A percentile compares a stretch with the other conserved stretches of the same genome.
phyloP scores from a whole-genome alignment of 2,113 vertebrate species.

The Chascanopsetta lugubris region DNA sequence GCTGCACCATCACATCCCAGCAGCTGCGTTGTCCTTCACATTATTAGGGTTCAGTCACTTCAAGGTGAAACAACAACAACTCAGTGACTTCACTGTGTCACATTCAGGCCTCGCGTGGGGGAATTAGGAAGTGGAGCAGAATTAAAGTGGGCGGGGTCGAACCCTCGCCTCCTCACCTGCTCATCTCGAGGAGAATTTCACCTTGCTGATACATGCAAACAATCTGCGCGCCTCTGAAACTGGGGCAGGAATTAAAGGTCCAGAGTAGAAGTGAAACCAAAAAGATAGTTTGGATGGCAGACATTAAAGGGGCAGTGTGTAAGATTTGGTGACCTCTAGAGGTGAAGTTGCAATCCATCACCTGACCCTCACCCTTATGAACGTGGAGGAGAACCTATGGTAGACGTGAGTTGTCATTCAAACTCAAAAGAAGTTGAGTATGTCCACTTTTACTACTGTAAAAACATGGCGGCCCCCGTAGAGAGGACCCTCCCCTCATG shows the following conservation, averaged over 20 bases:
- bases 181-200: constrained; percentile 60
- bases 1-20: constrained; percentile 59
- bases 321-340: too few species aligned
- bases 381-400: too few species aligned
- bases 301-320: too few species aligned
- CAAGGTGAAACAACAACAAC: constrained; percentile 77
- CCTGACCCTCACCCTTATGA: too few species aligned
- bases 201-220: constrained; percentile 41
- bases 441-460: too few species aligned
- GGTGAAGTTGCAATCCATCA: too few species aligned
- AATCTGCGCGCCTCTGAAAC: constrained; percentile 17
- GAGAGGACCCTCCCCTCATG: too few species aligned
- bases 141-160: constrained; percentile 35
- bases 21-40: constrained; percentile 72
- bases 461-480: too few species aligned
- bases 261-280: constrained; percentile 29
- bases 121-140: constrained; percentile 56
- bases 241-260: constrained; percentile 21
- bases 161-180: constrained; percentile 38
- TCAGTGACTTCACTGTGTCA: constrained; percentile 71
- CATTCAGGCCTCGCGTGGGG: constrained; percentile 56
- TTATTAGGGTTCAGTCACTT: constrained; percentile 69
- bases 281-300: constrained; percentile 62
- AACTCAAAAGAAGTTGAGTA: too few species aligned
- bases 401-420: too few species aligned